A percentile compares a stretch with the other conserved stretches of the same genome.
These are phyloP conservation scores for Furcifer pardalis DNA, from an alignment of 2,797 vertebrate genomes.

Conservation along the genomic window DNA sequence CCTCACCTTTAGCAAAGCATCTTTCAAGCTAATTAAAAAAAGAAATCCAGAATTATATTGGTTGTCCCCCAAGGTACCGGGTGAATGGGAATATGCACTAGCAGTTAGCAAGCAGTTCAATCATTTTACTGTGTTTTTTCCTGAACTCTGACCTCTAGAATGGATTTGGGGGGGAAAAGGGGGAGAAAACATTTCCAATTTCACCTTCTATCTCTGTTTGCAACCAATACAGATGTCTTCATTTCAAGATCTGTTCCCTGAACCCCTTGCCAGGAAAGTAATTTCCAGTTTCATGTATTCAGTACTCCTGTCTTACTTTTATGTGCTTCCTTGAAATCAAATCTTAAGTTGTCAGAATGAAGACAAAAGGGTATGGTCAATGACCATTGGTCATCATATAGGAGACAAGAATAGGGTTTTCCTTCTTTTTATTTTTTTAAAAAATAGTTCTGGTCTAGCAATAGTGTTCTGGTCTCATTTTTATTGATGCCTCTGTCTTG, in stretches of 20 bases:
- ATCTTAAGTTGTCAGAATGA: slow-evolving; percentile 25
- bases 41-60: not conserved
- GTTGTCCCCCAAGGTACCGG: not conserved
- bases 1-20: not conserved
- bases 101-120: not conserved
- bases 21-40: not conserved
- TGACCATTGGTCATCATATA: not conserved
- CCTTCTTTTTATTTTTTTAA: slow-evolving; percentile 14
- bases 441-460: slow-evolving; percentile 30
- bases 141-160: not conserved
- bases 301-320: not conserved
- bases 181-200: not conserved
- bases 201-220: not conserved
- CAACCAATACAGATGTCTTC: not conserved
- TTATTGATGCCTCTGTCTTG: slow-evolving; percentile 23
- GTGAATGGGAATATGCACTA: not conserved
- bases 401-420: slow-evolving; percentile 2
- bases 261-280: not conserved
- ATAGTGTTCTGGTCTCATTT: slow-evolving; percentile 24
- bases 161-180: rapidly evolving
- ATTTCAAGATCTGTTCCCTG: not conserved
- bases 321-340: slow-evolving; percentile 7
- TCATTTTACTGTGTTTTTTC: not conserved
- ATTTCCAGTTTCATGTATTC: not conserved
- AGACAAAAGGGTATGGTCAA: slow-evolving; percentile 12